Evolutionary conservation across 2,113 vertebrate genomes (phyloP), one percentile per base, ranked within the genome.

Genomic region (Apteryx mantelli): DNA sequence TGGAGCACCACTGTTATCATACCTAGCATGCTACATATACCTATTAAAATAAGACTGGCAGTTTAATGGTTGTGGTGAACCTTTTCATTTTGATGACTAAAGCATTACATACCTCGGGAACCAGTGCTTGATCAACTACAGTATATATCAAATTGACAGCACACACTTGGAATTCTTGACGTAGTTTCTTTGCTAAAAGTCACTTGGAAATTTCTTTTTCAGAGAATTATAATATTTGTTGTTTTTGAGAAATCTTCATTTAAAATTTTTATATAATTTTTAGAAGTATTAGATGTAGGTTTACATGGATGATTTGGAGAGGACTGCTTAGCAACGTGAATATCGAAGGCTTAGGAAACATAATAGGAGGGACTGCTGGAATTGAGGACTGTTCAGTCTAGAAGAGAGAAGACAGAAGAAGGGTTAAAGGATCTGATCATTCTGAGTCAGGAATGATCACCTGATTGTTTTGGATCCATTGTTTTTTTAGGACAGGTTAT

Each of bases 11-110:
- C 40, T 93, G 12, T 88, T 83, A 66, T 10, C 5, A 22, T 78
- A n/a, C 21, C 58, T 89, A 91, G 66, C 48, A 93, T 52, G 20
- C 82, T 93, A 63, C 32, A 53, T 79, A 30, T 19, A 64, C 30
- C 90, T 97, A 70, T 94, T 94, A 28, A 44, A 91, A 86, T 17
- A 81, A 89, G 14, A 46, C 46, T 84, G 66, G 16, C 94, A 91
- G 80, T 83, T n/a, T 66, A 50, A 68, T 95, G 60, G 28, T 5
- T 92, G 26, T 88, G 66, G 7, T 64, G 32, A 81, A 82, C 76
- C 55, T 89, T 89, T 26, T 80, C 25, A 30, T 90, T 89, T 84
- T 81, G 28, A 58, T 88, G 55, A 34, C 52, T 53, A 48, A 58
- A 69, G 48, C 82, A 58, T 87, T 69, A 55, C 6, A 5, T 84